These are phyloP conservation scores for Coleophora deauratella DNA, from an alignment of 2,888 invertebrate species.

Conservation along the genomic window DNA sequence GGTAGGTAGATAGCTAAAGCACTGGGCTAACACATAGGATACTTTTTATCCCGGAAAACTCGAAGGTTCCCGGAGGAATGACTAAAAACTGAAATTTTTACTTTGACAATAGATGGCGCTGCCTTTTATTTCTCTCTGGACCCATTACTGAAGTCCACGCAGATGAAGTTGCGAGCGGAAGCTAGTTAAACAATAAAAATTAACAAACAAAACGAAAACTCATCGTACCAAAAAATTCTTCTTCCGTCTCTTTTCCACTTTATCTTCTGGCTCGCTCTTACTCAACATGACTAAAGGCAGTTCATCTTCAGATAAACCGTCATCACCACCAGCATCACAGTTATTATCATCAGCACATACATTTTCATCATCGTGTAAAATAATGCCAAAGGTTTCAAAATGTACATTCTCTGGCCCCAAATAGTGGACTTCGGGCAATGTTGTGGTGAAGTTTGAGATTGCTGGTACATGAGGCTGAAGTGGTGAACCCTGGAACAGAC, in stretches of 20 bases:
- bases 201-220: no score
- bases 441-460: background rate
- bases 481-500: background rate
- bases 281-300: slow-evolving; percentile 20
- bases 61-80: no score
- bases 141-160: no score
- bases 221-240: background rate
- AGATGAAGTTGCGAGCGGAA: no score
- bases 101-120: no score
- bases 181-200: no score
- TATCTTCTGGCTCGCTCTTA: slow-evolving; percentile 8
- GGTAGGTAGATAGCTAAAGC: no score
- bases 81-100: no score
- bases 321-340: slow-evolving; percentile 9
- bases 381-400: background rate
- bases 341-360: background rate
- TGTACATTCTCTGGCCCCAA: background rate
- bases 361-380: background rate
- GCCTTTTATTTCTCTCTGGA: no score
- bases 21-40: no score
- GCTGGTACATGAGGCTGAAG: background rate
- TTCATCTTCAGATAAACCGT: slow-evolving; percentile 17
- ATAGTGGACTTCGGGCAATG: background rate
- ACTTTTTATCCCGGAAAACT: no score
- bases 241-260: background rate